phyloP scores from a whole-genome alignment of 2,113 vertebrate genomes.

The Formicarius rufipectus region DNA sequence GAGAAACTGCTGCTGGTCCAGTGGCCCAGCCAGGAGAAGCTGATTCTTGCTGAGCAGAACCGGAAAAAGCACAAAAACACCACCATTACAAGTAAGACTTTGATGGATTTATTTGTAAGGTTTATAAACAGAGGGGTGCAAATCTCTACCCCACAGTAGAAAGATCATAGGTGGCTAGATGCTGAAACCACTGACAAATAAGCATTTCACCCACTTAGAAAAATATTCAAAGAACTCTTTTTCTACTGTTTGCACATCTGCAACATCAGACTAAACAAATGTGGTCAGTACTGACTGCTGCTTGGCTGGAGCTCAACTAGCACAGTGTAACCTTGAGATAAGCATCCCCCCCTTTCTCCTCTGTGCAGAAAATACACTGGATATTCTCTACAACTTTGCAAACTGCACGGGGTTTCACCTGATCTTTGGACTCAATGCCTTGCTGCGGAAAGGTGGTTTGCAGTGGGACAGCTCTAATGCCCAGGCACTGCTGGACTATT shows the following conservation, averaged over 20 bases:
- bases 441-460: constrained; percentile 78
- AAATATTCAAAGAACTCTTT: background rate
- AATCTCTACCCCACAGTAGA: accelerated
- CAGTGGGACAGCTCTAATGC: constrained; percentile 90
- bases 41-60: constrained; percentile 64
- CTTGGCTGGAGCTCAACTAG: background rate
- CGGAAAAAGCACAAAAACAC: constrained; percentile 63
- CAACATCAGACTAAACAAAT: background rate
- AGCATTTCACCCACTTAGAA: background rate
- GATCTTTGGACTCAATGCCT: constrained; percentile 92
- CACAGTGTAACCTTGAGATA: accelerated
- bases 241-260: background rate
- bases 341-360: background rate
- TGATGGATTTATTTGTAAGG: background rate
- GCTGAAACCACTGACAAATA: background rate
- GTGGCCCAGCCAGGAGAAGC: constrained; percentile 73
- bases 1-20: constrained; percentile 47
- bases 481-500: constrained; percentile 81
- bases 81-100: constrained; percentile 78
- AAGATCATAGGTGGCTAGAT: background rate
- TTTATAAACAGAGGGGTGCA: background rate
- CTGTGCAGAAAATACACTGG: constrained; percentile 79
- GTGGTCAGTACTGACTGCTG: background rate
- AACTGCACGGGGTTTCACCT: constrained; percentile 85
- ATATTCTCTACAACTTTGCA: constrained; percentile 86